phyloP scores from a whole-genome alignment of 2,888 invertebrate species.

The Galeruca laticollis region DNA sequence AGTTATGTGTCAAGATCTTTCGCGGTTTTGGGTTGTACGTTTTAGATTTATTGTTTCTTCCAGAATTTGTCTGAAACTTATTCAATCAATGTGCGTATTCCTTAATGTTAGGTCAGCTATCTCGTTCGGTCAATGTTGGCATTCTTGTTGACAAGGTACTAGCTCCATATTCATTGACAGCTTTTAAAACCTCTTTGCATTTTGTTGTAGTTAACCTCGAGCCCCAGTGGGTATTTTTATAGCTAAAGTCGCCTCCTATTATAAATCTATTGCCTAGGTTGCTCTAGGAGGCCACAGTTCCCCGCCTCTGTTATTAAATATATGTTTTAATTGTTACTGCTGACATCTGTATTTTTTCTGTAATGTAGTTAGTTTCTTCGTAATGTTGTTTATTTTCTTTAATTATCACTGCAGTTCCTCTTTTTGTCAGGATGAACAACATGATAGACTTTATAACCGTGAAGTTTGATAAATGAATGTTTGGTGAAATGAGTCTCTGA shows the following conservation, averaged over 20 bases:
- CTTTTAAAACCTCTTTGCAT: too few relatives aligned
- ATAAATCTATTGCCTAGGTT: constrained; percentile 15
- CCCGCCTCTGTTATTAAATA: too few relatives aligned
- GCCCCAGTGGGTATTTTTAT: constrained; percentile 14
- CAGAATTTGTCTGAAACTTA: constrained; percentile 20
- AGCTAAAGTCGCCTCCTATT: constrained; percentile 13
- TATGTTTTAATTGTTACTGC: constrained; percentile 21
- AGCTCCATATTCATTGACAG: constrained; percentile 16
- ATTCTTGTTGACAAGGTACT: constrained; percentile 12
- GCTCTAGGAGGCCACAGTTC: too few relatives aligned
- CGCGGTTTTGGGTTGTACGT: constrained; percentile 10
- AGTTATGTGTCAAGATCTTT: constrained; percentile 16
- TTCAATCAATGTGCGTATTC: constrained; percentile 18
- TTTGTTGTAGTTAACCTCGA: constrained; percentile 11
- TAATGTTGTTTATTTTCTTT: constrained; percentile 13
- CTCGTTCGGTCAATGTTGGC: constrained; percentile 14
- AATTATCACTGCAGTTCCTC: constrained; percentile 16
- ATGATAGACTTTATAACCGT: neutral
- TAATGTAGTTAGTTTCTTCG: constrained; percentile 6
- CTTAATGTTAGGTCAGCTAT: constrained; percentile 1
- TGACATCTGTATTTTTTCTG: constrained; percentile 15
- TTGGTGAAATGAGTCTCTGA: neutral
- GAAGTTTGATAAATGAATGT: neutral
- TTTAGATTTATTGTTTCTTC: constrained; percentile 17
- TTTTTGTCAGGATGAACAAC: neutral